Evolutionary conservation across 1,140 invertebrate species (phyloP), one percentile per base, ranked within the genome.

Genomic region (Penaeus vannamei): DNA sequence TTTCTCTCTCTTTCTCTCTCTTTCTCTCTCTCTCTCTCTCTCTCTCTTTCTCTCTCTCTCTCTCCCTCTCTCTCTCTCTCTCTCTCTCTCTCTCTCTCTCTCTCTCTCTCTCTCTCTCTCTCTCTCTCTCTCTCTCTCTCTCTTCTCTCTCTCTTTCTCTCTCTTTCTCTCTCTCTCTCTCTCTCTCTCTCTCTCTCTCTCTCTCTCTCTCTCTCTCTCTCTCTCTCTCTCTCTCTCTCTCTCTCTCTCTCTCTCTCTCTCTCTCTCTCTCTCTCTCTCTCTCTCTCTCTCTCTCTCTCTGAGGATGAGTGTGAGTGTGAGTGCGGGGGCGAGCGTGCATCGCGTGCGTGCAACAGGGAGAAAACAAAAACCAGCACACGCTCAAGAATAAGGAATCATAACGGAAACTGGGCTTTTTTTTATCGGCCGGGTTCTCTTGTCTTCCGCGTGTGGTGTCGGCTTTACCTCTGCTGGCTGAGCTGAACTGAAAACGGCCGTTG

Each of bases 31-130:
- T 61, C 87, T 79, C 80, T 79, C 81, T 23, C 86, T 81, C 60
- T 59, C 79, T 76, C 81, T 22, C 62, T 36, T 59, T 66, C 36
- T 22, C 81, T 36, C 59, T 42, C 76, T 77, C 81, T 79, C 77
- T 66, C 80, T 77, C 64, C 77, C 80, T 53, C 87, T 82, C 81
- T 69, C 87, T 66, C 80, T 64, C 77, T 76, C 87, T 77, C 87
- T 61, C 66, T 61, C 80, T 46, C 87, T 62, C 86, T 84, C 86
- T 64, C 32, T 66, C 79, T 32, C 79, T 53, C 79, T 79, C 80
- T 80, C 79, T 62, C 86, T 72, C 86, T 76, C 86, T 62, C 86
- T 66, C 86, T 76, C 77, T 36, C 86, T 36, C 42, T 46, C 76
- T 62, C 20, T 19, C 20, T 23, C 76, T 42, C 19, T 60, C 59